Evolutionary conservation across 1,140 invertebrate species (phyloP).

Genomic region (Magallana gigas): DNA sequence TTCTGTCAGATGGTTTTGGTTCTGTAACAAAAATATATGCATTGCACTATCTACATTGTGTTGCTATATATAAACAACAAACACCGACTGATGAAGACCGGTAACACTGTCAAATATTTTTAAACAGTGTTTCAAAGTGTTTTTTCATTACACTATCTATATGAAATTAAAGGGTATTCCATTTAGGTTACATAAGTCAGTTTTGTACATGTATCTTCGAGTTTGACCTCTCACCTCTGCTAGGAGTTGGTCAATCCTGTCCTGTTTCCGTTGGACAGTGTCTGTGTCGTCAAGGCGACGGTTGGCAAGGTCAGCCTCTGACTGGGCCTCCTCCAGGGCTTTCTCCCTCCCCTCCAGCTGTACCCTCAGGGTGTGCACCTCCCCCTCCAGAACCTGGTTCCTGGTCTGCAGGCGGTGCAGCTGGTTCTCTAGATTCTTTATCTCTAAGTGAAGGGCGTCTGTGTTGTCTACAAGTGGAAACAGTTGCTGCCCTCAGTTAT

Average conservation of each 20-base stretch:
- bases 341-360: conserved; percentile 73
- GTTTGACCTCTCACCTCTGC: conserved; percentile 59
- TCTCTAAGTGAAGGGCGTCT: conserved; percentile 58
- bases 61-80: no score
- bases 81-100: no score
- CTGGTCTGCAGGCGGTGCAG: conserved; percentile 86
- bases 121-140: no score
- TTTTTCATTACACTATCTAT: no score
- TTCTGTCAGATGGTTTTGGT: conserved; percentile 64
- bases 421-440: conserved; percentile 63
- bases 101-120: no score
- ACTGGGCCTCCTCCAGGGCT: conserved; percentile 65
- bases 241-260: conserved; percentile 69
- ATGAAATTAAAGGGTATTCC: no score
- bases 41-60: no score
- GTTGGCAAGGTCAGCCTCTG: conserved; percentile 63
- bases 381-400: conserved; percentile 87
- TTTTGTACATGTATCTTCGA: no score
- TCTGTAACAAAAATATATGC: conserved; percentile 56
- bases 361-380: conserved; percentile 75
- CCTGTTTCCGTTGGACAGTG: conserved; percentile 59
- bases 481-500: not conserved
- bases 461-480: conserved; percentile 56
- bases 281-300: conserved; percentile 51
- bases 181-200: no score